A percentile compares a stretch with the other conserved stretches of the same genome.
These are phyloP conservation scores for Nasonia longicornis DNA, from an alignment of 1,140 invertebrate species.

Conservation along the genomic window DNA sequence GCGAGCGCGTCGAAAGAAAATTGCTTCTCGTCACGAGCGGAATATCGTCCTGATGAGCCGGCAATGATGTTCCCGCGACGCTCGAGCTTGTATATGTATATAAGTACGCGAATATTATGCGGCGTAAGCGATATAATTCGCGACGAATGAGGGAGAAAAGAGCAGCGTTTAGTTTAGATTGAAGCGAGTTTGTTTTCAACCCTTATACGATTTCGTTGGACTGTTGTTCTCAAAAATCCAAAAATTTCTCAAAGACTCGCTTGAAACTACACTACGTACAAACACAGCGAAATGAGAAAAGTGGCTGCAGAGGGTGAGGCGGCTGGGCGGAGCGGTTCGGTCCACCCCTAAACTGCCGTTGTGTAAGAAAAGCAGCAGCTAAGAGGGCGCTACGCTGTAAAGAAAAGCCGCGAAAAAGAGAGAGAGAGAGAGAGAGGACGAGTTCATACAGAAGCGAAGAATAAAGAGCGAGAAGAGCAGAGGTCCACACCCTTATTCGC, in stretches of 20 bases:
- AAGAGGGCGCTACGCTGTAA: not conserved
- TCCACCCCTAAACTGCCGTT: slow-evolving; percentile 56
- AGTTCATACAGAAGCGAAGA: not conserved
- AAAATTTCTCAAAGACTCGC: not conserved
- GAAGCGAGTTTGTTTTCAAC: too few relatives aligned
- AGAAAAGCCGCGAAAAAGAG: slow-evolving; percentile 43
- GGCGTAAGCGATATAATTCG: slow-evolving; percentile 13
- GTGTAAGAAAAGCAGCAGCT: slow-evolving; percentile 53
- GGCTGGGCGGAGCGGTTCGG: slow-evolving; percentile 56
- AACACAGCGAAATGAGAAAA: slow-evolving; percentile 44
- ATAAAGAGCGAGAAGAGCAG: slow-evolving; percentile 10
- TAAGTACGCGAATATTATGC: slow-evolving; percentile 16
- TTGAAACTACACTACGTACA: not conserved
- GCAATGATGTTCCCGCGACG: slow-evolving; percentile 53
- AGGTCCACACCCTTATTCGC: slow-evolving; percentile 56
- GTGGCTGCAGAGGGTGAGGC: slow-evolving; percentile 54
- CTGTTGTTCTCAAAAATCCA: not conserved
- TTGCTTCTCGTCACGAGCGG: slow-evolving; percentile 66
- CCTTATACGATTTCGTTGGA: too few relatives aligned
- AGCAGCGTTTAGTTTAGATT: not conserved
- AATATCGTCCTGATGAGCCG: slow-evolving; percentile 67
- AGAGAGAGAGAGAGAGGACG: not conserved
- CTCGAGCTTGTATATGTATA: not conserved
- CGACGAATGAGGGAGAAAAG: not conserved
- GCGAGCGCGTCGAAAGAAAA: slow-evolving; percentile 62